Percentiles rank a stretch among this genome's conserved stretches.
phyloP scores from a whole-genome alignment of 2,888 invertebrate species.

The Trichopoda pennipes region DNA sequence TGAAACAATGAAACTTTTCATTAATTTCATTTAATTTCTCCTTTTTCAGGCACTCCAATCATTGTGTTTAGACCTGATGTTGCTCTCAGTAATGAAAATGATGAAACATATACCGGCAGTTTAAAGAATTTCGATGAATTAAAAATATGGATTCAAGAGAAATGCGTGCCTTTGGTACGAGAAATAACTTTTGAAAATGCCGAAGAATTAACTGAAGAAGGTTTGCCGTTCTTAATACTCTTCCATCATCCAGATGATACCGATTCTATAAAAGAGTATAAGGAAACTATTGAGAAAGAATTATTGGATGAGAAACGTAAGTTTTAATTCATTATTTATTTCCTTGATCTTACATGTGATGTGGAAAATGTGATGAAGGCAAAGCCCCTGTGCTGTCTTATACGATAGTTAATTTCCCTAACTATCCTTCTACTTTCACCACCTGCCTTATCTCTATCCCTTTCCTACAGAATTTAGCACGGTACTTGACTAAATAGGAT shows the following conservation, averaged over 20 bases:
- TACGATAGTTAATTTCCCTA: too few species aligned
- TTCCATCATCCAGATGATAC: constrained; percentile 93
- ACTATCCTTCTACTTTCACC: too few species aligned
- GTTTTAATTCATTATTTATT: constrained; percentile 76
- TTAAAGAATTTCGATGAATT: constrained; percentile 90
- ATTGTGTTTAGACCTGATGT: constrained; percentile 91
- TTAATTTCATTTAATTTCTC: neutral
- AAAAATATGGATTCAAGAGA: constrained; percentile 93
- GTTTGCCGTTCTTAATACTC: constrained; percentile 97
- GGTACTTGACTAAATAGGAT: too few species aligned
- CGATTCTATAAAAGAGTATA: constrained; percentile 92
- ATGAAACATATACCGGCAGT: constrained; percentile 91
- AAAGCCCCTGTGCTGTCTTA: too few species aligned
- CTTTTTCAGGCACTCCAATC: constrained; percentile 85
- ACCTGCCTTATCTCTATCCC: too few species aligned
- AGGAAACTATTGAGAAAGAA: constrained; percentile 88
- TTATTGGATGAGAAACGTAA: constrained; percentile 95
- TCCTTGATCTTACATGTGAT: too few species aligned
- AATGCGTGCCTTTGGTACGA: constrained; percentile 97
- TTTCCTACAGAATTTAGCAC: too few species aligned
- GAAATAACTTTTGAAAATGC: constrained; percentile 99
- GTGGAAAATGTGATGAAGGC: too few species aligned
- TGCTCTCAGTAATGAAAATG: constrained; percentile 89
- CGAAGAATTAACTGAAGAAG: constrained; percentile 99
- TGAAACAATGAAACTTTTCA: too few species aligned